These are phyloP conservation scores for human DNA, from an alignment of 2,113 vertebrate genomes.

Conservation along the genomic window GRCh38 chr12:130203501-130204000, in stretches of 20 bases:
- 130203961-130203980: background rate
- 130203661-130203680: background rate
- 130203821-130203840: fast-evolving
- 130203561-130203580: background rate
- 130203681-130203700: background rate
- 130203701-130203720: fast-evolving
- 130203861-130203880: background rate
- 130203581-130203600: background rate
- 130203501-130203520: background rate
- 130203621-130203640: fast-evolving
- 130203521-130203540: background rate
- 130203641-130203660: background rate
- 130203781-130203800: fast-evolving
- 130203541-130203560: background rate
- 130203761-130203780: background rate
- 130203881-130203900: too few relatives aligned
- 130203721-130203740: background rate
- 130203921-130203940: background rate
- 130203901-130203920: background rate
- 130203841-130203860: background rate
- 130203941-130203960: fast-evolving
- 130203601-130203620: fast-evolving
- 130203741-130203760: background rate
- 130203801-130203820: too few relatives aligned
- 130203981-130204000: background rate